phyloP scores from a whole-genome alignment of 2,113 vertebrate species.

The Conger conger region DNA sequence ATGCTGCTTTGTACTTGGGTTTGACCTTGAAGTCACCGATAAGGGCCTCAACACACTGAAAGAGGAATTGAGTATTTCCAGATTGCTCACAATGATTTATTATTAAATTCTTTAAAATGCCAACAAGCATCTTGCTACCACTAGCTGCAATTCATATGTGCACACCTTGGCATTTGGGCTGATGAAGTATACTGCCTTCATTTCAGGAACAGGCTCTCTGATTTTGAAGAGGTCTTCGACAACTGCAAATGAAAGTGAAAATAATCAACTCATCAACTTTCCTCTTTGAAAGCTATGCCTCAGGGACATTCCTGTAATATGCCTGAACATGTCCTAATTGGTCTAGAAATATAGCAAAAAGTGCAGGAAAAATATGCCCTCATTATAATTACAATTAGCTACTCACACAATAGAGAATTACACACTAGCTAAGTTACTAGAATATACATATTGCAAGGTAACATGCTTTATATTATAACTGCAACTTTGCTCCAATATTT shows the following conservation, averaged over 20 bases:
- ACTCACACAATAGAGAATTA: no score
- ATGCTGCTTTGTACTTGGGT: conserved; percentile 89
- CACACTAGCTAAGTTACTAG: no score
- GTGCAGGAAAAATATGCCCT: background rate
- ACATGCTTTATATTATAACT: background rate
- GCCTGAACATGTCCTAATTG: background rate
- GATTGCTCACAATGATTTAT: no score
- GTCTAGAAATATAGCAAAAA: background rate
- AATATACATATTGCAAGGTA: background rate
- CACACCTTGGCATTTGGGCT: conserved; percentile 85
- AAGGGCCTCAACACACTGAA: conserved; percentile 86
- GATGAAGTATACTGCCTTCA: conserved; percentile 96
- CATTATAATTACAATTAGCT: background rate
- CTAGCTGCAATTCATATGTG: background rate
- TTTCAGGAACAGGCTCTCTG: conserved; percentile 87
- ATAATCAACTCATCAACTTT: background rate
- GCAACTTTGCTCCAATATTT: background rate
- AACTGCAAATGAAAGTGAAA: conserved; percentile 66
- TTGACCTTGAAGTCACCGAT: conserved; percentile 86
- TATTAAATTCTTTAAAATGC: background rate
- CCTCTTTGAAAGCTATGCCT: background rate
- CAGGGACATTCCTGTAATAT: background rate
- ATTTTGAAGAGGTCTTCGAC: conserved; percentile 89
- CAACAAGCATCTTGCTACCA: background rate
- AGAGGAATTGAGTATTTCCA: conserved; percentile 5